Conservation (phyloP, 2,888 invertebrate genomes). For the Boloria euphrosyne region DNA sequence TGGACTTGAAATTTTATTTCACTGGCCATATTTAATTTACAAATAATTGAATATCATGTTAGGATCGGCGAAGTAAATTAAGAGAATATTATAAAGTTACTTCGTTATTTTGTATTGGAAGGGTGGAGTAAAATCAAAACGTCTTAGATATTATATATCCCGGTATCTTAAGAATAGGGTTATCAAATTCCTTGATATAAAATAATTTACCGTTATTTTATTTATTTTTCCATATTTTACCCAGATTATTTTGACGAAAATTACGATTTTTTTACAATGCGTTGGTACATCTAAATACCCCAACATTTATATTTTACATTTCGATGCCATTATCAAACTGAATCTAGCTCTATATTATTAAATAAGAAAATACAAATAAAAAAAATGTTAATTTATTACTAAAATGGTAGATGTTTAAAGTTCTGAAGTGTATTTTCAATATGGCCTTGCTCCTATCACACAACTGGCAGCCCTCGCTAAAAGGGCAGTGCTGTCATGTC, state of each 20-base stretch:
- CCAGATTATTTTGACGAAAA: too few species aligned
- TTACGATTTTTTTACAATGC: too few species aligned
- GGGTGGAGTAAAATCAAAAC: background rate
- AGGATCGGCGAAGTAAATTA: background rate
- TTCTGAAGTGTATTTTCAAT: constrained; percentile 2
- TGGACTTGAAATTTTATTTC: constrained; percentile 35
- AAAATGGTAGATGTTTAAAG: background rate
- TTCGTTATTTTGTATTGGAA: background rate
- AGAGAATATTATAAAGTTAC: constrained; percentile 3
- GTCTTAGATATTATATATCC: background rate
- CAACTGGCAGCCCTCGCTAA: constrained; percentile 13
- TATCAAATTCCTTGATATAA: too few species aligned
- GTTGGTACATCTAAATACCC: too few species aligned
- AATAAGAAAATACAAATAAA: too few species aligned
- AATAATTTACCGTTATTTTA: too few species aligned
- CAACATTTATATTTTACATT: too few species aligned
- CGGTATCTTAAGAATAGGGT: too few species aligned
- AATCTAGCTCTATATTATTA: too few species aligned
- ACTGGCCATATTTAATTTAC: constrained; percentile 29
- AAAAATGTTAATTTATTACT: too few species aligned
- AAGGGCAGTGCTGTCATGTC: constrained; percentile 18
- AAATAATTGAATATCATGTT: constrained; percentile 34
- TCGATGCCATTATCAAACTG: too few species aligned
- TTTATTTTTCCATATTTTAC: too few species aligned
- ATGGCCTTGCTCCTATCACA: background rate